Evolutionary conservation across 2,888 invertebrate genomes (phyloP).

Genomic region (Ashinkailepas kermadecensis): DNA sequence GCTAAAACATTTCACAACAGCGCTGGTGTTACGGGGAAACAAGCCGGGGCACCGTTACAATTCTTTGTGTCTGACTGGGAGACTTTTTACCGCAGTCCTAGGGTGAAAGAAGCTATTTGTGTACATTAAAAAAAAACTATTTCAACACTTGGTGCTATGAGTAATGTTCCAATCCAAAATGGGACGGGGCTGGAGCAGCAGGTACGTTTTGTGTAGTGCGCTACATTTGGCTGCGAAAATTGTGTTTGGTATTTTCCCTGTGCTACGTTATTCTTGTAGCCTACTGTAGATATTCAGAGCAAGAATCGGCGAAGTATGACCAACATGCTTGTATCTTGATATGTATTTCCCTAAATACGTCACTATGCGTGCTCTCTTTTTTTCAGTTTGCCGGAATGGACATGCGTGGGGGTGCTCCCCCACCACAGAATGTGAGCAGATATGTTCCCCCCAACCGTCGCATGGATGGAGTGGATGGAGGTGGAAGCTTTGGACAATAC

Average conservation of each 20-base stretch:
- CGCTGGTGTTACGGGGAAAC: background rate
- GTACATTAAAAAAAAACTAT: background rate
- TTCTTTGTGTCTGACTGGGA: background rate
- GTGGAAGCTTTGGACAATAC: background rate
- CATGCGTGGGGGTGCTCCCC: background rate
- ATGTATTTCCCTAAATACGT: too few relatives aligned
- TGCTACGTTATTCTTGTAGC: too few relatives aligned
- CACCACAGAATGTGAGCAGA: background rate
- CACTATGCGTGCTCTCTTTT: background rate
- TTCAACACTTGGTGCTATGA: constrained; percentile 31
- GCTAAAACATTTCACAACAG: background rate
- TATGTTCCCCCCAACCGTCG: constrained; percentile 18
- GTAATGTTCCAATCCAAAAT: constrained; percentile 34
- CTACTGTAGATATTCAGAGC: too few relatives aligned
- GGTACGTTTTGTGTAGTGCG: constrained; percentile 25
- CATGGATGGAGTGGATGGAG: background rate
- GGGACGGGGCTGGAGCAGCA: constrained; percentile 34
- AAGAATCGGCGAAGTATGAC: too few relatives aligned
- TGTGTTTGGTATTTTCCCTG: too few relatives aligned
- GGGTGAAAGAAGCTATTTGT: background rate
- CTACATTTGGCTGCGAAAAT: background rate
- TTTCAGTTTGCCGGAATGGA: constrained; percentile 17
- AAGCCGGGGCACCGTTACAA: background rate
- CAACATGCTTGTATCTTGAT: too few relatives aligned
- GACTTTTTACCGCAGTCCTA: background rate